Conservation (phyloP, 2,888 invertebrate genomes). For the Platynereis dumerilii region DNA sequence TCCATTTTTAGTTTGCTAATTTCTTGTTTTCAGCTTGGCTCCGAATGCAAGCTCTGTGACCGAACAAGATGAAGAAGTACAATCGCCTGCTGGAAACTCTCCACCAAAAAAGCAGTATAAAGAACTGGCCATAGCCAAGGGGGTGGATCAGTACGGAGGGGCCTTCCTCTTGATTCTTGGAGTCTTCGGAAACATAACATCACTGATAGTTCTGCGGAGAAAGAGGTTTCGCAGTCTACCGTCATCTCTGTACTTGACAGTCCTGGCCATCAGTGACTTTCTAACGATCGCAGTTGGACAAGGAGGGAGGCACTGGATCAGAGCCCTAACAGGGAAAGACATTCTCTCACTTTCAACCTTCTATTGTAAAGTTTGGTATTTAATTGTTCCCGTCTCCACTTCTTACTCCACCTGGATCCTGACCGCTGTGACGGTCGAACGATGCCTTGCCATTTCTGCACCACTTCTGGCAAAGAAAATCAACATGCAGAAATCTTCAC, state of each 20-base stretch:
- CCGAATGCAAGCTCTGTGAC: too few relatives aligned
- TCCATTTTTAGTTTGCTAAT: too few relatives aligned
- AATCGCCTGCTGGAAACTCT: too few relatives aligned
- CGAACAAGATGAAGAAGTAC: too few relatives aligned
- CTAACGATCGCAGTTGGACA: conserved; percentile 5
- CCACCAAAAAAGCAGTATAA: too few relatives aligned
- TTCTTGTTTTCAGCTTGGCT: too few relatives aligned
- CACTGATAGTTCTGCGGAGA: conserved; percentile 2
- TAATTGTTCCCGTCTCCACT: conserved; percentile 1
- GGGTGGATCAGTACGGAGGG: conserved; percentile 21
- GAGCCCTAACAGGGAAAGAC: conserved; percentile 14
- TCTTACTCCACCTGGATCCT: conserved; percentile 15
- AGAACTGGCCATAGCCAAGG: neutral
- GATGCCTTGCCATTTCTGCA: conserved; percentile 6
- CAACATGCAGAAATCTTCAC: too few relatives aligned
- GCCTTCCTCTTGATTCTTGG: conserved; percentile 14
- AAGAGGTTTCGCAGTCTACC: neutral
- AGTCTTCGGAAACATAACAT: conserved; percentile 12
- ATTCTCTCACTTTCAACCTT: neutral
- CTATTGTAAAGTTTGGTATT: conserved; percentile 21
- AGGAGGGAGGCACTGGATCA: conserved; percentile 13
- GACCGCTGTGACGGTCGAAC: conserved; percentile 16
- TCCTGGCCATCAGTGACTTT: conserved; percentile 8
- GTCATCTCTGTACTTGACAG: conserved; percentile 5
- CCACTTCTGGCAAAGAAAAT: neutral